Evolutionary conservation across 2,797 vertebrate genomes (phyloP), one percentile per base, ranked within the genome.

Genomic region (Bradypodion ventrale): DNA sequence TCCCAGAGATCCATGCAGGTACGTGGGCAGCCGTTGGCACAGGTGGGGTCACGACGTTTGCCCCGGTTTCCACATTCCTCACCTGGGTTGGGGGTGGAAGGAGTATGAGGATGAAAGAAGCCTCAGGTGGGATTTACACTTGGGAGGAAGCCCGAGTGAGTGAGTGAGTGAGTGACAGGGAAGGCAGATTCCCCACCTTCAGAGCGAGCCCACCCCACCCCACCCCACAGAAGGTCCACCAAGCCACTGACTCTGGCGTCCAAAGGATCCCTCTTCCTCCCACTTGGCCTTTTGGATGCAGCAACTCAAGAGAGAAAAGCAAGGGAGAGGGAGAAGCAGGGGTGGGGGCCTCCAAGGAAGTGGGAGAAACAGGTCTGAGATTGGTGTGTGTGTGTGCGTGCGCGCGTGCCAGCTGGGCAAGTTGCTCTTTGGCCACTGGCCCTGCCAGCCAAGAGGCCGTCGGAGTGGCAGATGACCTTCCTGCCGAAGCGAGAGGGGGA

Each of bases 1-100:
- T 96, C 96, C 98, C 98, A 98, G 52, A 97, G 94, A 88, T 98
- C 97, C 0, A 93, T 69, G 78, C 98, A 99, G 88, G 96, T 97
- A 2, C 97, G 96, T 25, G 98, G 98, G 91, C 98, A 98, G 29
- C 91, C 95, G 93, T 98, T 97, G 92, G 98, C 97, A 62, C 98
- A 98, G 86, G 81, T 83, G 0, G 89, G 87, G 2, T 94, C 91
- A 63, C 92, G 95, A 75, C 69, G 84, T 4, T 96, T 95, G 21
- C 92, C 96, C 46, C 92, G 92, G 4, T 97, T 96, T 90, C 97
- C 96, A 70, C 98, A 98, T 1, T 88, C 94, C 89, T 97, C 96
- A 5, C 97, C 98, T 99, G 85, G 0, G 29, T n/a, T n/a, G n/a
- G n/a, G n/a, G n/a, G n/a, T n/a, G n/a, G n/a, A n/a, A n/a, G 13